Percentiles rank a stretch among this genome's conserved stretches.
phyloP scores from a whole-genome alignment of 35 echinoderm and acorn worm genomes.

The Strongylocentrotus purpuratus region DNA sequence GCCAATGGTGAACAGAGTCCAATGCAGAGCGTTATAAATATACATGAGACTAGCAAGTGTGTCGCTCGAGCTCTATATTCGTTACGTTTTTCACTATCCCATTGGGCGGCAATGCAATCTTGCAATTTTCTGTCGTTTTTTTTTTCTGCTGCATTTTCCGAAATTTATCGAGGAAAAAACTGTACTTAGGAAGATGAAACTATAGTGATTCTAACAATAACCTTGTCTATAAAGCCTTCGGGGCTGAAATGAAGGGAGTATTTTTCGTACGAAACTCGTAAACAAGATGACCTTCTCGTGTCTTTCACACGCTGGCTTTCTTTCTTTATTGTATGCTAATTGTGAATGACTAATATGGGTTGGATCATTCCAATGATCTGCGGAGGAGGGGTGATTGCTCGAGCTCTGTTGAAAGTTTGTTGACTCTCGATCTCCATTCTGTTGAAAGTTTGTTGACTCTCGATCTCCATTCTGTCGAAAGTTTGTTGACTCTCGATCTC shows the following conservation, averaged over 20 bases:
- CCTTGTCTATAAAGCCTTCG: no score
- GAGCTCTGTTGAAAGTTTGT: background rate
- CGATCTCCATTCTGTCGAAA: background rate
- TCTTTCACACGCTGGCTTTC: background rate
- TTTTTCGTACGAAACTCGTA: background rate
- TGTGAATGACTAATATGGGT: conserved; percentile 2
- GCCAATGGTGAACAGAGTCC: background rate
- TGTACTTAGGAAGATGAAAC: background rate
- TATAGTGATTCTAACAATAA: background rate
- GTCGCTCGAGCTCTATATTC: no score
- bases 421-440: background rate
- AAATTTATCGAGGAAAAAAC: background rate
- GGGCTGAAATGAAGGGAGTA: no score
- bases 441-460: background rate
- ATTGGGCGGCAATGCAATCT: no score
- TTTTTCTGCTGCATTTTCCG: background rate
- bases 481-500: background rate
- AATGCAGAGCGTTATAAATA: background rate
- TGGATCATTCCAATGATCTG: background rate
- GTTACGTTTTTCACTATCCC: no score
- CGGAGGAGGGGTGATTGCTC: background rate
- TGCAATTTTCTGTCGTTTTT: background rate
- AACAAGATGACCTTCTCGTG: background rate
- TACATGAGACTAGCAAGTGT: background rate
- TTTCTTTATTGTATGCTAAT: conserved; percentile 40